Base-by-base conservation (phyloP, 2,797 vertebrate species). In the Pogonophryne albipinna region DNA sequence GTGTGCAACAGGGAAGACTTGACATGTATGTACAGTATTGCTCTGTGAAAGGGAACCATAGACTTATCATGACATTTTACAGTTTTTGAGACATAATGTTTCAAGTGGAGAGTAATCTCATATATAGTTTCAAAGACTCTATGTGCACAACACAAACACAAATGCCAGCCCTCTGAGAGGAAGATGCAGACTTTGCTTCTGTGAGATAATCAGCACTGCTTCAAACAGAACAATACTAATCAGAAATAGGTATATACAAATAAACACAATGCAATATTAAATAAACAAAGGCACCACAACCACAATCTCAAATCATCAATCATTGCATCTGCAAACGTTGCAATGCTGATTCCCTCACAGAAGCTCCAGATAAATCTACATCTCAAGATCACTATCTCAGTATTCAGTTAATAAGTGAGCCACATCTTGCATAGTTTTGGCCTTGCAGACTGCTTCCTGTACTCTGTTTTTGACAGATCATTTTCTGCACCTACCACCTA, bases 181-280 rank as follows among this genome's bases (percentile, higher is more conserved):
- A 79, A 14, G 88, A 83, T 7, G 83, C 65, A 49, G 17, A 20
- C 8, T 4, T 60, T 47, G 64, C 14, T 57, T 87, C 90, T 44
- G 80, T 15, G 19, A 85, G 68, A 38, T 85, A 66, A 50, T 92
- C 92, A 68, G 84, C 19, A 6, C 91, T 93, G 80, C 87, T 78
- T 45, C 8, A 78, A 71, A 71, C 45, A 34, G 31, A 34, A 34
- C 31, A 34, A 34, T 34, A 34, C 45, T 53, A 23, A 3, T 31
- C 8, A 34, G 14, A 34, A 2, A 57, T 23, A 23, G 23, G 23
- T 8, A 50, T 53, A 9, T 51, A 34, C 19, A 68, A 3, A 46
- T 4, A 47, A 19, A 42, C 5, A 15, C 1, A 42, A 9, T 6
- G 8, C 20, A 45, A 71, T 23, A 53, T 1, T 20, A 27, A 67